A percentile compares a stretch with the other conserved stretches of the same genome.
These are phyloP conservation scores for Myiagra hebetior DNA, from an alignment of 2,113 vertebrate genomes.

Conservation along the genomic window DNA sequence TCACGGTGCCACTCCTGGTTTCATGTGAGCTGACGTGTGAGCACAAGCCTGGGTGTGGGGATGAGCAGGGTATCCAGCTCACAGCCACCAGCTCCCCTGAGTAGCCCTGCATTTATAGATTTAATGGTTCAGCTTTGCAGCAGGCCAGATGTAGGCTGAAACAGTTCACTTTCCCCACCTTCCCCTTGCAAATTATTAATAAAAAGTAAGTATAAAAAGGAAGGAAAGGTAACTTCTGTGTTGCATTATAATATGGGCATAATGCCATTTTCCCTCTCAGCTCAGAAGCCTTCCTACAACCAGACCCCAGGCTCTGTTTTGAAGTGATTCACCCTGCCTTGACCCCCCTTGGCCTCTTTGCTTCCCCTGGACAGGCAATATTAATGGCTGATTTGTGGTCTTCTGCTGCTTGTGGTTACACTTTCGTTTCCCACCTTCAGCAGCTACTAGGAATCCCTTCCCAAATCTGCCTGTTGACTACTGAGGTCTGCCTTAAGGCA, in stretches of 20 bases:
- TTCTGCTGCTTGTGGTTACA: background rate
- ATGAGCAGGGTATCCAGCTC: background rate
- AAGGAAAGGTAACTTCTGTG: background rate
- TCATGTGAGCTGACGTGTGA: accelerated
- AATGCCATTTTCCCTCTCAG: accelerated
- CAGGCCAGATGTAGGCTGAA: background rate
- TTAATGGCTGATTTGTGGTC: background rate
- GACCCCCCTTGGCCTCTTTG: background rate
- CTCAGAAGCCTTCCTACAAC: background rate
- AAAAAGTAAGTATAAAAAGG: background rate
- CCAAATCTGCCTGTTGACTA: background rate
- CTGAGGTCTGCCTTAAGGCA: background rate
- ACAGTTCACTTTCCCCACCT: background rate
- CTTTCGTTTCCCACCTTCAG: background rate
- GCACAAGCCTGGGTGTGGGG: background rate
- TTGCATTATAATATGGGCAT: background rate
- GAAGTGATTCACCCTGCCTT: background rate
- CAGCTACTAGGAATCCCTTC: background rate
- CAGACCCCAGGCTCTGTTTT: background rate
- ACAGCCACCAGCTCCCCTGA: background rate
- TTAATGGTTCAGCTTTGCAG: background rate
- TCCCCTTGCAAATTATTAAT: background rate
- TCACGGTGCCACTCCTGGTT: background rate
- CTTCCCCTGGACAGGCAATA: background rate
- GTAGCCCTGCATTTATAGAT: background rate